Base-by-base conservation (phyloP, 2,797 vertebrate species). In the Semaprochilodus insignis region DNA sequence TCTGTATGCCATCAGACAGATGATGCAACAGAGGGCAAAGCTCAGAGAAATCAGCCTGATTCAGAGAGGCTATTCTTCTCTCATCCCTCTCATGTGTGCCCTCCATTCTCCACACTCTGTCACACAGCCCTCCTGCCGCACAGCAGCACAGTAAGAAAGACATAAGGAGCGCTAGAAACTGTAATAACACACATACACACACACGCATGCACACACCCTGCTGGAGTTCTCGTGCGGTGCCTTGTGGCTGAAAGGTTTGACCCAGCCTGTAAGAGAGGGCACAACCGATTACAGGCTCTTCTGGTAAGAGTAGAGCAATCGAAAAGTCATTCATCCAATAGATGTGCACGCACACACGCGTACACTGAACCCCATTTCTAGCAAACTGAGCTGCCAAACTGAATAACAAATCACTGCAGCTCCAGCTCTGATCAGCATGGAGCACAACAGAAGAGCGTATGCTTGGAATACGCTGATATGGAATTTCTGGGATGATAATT, bases 11-110 rank as follows among this genome's bases (percentile, higher is more conserved):
- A 92, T 92, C 90, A 91, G 90, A 91, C 92, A 89, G 87, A 92
- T 94, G 93, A 93, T 92, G 92, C 93, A 93, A 93, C 77, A 87
- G 88, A 87, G 91, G 77, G 86, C 88, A 92, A 88, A 91, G 91
- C 89, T 84, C 73, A 87, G 84, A 91, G 92, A 90, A 92, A 93
- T 94, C 91, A 92, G 82, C 85, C 77, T 92, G 93, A 93, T 92
- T 92, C 90, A 34, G 63, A 83, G 81, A 83, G 81, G 78, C 88
- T 81, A 80, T 81, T 74, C 79, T 69, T 77, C 70, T 19, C 69
- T 79, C 85, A 80, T 85, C 77, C 13, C 60, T 77, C 74, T 51
- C n/a, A 27, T 66, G 40, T 83, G 82, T 87, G 34, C 74, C 85
- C 82, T 70, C 27, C 75, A 67, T 80, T 83, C 78, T 73, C 62